A percentile compares a stretch with the other conserved stretches of the same genome.
Conservation (phyloP, 2,797 vertebrate species). For the Emydoidea blandingii region DNA sequence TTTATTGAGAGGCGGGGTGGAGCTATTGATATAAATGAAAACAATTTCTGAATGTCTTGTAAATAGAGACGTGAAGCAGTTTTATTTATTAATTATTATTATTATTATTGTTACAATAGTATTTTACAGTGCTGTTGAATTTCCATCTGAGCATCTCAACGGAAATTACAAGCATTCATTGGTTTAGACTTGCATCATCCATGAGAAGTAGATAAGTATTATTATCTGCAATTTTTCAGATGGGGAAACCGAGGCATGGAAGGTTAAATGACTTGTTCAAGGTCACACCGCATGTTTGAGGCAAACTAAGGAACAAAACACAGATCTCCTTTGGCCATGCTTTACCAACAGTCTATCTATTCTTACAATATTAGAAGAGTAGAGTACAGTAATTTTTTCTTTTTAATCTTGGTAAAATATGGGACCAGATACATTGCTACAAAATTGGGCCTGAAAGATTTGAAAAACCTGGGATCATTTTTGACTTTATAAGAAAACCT, state of each 20-base stretch:
- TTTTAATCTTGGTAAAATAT: not conserved
- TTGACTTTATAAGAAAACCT: not conserved
- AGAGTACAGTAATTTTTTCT: not conserved
- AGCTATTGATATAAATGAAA: not conserved
- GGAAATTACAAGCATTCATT: not conserved
- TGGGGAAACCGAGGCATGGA: not conserved
- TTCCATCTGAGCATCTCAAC: not conserved
- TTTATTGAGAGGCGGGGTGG: not conserved
- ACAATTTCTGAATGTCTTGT: not conserved
- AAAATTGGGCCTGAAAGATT: not conserved
- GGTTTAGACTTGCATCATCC: not conserved
- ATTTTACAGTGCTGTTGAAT: not conserved
- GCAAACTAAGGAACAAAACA: accelerated
- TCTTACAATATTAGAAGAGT: not conserved
- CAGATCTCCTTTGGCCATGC: not conserved
- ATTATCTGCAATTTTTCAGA: not conserved
- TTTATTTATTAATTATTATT: no score
- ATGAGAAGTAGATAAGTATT: not conserved
- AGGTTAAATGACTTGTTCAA: not conserved
- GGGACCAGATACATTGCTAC: not conserved
- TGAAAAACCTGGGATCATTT: not conserved
- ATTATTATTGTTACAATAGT: accelerated
- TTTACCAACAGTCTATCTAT: not conserved
- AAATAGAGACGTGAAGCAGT: not conserved
- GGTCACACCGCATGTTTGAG: not conserved